Evolutionary conservation across 2,888 invertebrate genomes (phyloP).

Genomic region (Aphelenchoides bicaudatus): DNA sequence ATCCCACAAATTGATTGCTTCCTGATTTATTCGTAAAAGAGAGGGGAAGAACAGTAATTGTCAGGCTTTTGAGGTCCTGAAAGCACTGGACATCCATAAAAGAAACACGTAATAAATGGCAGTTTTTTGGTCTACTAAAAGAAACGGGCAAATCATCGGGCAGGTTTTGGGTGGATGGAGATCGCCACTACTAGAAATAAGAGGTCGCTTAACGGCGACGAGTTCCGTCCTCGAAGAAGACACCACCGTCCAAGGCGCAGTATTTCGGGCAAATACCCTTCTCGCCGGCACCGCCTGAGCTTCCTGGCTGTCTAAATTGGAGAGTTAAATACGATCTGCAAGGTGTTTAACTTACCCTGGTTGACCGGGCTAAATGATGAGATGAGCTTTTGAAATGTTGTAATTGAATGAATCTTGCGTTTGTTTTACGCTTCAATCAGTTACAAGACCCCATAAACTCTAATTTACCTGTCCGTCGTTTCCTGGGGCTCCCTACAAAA

Average conservation of each 20-base stretch:
- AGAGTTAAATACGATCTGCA: no score
- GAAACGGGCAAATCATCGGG: neutral
- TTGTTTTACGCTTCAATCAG: no score
- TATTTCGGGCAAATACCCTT: slow-evolving; percentile 39
- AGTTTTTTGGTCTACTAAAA: neutral
- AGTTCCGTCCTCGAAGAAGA: slow-evolving; percentile 37
- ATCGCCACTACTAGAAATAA: slow-evolving; percentile 4
- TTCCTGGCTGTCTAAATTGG: slow-evolving; percentile 29
- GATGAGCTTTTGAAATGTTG: no score
- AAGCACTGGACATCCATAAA: no score
- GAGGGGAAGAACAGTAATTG: no score
- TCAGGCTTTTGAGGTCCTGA: no score
- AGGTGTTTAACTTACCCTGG: no score
- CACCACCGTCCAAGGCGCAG: slow-evolving; percentile 37
- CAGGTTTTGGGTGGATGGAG: neutral
- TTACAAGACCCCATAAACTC: no score
- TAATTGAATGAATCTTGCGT: no score
- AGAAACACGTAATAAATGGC: slow-evolving; percentile 6
- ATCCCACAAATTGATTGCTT: no score
- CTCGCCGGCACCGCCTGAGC: slow-evolving; percentile 32
- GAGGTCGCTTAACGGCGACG: slow-evolving; percentile 25
- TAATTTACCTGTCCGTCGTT: slow-evolving; percentile 44
- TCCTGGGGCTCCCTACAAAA: slow-evolving; percentile 43
- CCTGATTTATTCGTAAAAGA: no score
- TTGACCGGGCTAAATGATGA: no score